These are phyloP conservation scores for Drosophila pandora DNA, from an alignment of 1,140 invertebrate species.

Conservation along the genomic window DNA sequence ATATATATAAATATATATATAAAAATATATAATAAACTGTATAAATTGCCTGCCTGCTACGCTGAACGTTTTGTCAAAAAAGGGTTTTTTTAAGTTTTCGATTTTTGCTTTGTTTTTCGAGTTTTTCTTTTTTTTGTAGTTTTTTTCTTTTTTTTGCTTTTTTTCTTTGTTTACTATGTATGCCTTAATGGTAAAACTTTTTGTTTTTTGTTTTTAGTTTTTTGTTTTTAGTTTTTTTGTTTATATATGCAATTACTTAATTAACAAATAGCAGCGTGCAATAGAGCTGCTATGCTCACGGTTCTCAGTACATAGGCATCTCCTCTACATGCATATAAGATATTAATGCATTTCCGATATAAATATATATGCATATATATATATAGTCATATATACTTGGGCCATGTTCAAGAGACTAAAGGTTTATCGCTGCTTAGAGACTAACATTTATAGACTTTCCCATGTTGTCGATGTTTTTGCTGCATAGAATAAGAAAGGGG, in stretches of 20 bases:
- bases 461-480: constrained; percentile 22
- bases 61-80: constrained; percentile 75
- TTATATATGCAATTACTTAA: constrained; percentile 66
- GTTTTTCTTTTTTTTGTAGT: constrained; percentile 30
- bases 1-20: constrained; percentile 48
- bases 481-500: constrained; percentile 33
- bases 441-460: constrained; percentile 77
- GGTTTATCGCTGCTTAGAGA: constrained; percentile 69
- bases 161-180: constrained; percentile 53
- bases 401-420: constrained; percentile 66
- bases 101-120: constrained; percentile 46
- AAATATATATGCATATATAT: constrained; percentile 14
- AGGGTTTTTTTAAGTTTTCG: constrained; percentile 37
- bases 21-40: constrained; percentile 69
- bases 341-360: too few species aligned
- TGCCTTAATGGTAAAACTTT: constrained; percentile 69
- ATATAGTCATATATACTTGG: constrained; percentile 20
- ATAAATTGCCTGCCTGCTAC: constrained; percentile 74
- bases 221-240: constrained; percentile 32
- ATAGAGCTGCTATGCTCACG: constrained; percentile 18
- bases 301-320: neutral
- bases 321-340: neutral
- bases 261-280: constrained; percentile 67
- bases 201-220: constrained; percentile 34
- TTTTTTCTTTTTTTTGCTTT: constrained; percentile 14